Base-by-base conservation (phyloP, 2,797 vertebrate species). In the Catamblyrhynchus diadema region DNA sequence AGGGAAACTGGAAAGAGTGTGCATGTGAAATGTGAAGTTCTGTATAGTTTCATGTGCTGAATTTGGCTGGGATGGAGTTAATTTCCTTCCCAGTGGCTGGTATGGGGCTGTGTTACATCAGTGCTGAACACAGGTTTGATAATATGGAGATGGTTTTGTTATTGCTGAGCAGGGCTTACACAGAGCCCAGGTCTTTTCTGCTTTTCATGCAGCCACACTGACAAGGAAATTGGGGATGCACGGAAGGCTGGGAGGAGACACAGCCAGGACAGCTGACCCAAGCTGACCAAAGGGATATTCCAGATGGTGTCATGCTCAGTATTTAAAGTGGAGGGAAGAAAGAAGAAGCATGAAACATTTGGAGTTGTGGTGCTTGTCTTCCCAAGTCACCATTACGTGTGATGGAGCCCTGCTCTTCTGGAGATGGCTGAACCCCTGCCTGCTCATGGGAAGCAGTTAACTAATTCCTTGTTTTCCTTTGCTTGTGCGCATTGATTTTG, bases 311-410 rank as follows among this genome's bases (percentile, higher is more conserved):
- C 35, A 56, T 15, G 16, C 5, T 48, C 16, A 42, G 14, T 28
- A 18, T 21, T n/a, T 37, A 15, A 56, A 81, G 8, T 12, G 4
- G 8, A 6, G 3, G 27, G 1, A 3, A 11, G 16, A 27, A 73
- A 15, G 9, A 61, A 13, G 15, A 69, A 42, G 16, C 0, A 0
- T 8, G 5, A 8, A 28, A n/a, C 3, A 3, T 61, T 42, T 37
- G 23, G 11, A n/a, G 32, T 12, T 20, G 9, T 28, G 11, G 4
- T 4, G 1, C 12, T 61, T 61, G 8, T 42, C 42, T 54, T 61
- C 23, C 9, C 10, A 24, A 48, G 22, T n/a, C 23, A 35, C 4
- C 0, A 0, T 12, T 28, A 13, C 0, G 1, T 2, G 3, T 1
- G 8, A 19, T 35, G 39, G 25, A 10, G 2, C 19, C 10, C 15